A percentile compares a stretch with the other conserved stretches of the same genome.
Conservation (phyloP, 2,888 invertebrate species). For the Agrotis puta region DNA sequence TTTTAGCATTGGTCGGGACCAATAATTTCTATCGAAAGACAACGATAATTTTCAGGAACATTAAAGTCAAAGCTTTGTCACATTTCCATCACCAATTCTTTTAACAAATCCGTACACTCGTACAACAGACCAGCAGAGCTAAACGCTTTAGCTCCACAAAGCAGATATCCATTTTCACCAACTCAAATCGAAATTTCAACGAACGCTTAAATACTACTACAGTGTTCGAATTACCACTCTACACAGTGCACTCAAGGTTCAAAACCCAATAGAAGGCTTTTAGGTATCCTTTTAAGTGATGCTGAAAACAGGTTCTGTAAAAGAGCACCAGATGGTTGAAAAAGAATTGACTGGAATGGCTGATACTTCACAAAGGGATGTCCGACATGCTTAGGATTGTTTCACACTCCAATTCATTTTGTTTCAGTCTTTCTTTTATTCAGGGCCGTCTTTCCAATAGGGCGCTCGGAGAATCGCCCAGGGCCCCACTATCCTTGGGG, state of each 20-base stretch:
- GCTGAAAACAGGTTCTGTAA: background rate
- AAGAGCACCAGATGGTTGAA: slow-evolving; percentile 18
- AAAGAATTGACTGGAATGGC: slow-evolving; percentile 20
- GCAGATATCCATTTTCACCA: background rate
- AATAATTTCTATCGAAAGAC: background rate
- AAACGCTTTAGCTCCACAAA: slow-evolving; percentile 6
- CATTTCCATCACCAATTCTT: background rate
- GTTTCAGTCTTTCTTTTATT: slow-evolving; percentile 26
- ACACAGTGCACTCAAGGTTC: background rate
- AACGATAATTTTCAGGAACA: background rate
- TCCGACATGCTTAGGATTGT: slow-evolving; percentile 22
- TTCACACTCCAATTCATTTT: slow-evolving; percentile 38
- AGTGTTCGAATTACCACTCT: background rate
- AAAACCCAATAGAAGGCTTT: background rate
- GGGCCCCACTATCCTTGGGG: too few relatives aligned
- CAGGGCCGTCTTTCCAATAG: background rate
- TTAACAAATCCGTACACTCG: background rate
- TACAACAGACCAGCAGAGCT: background rate
- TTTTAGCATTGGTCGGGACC: too few relatives aligned
- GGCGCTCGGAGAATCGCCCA: too few relatives aligned
- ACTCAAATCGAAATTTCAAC: background rate
- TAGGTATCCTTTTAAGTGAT: too few relatives aligned
- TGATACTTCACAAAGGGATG: slow-evolving; percentile 37
- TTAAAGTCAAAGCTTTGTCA: background rate
- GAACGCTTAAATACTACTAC: background rate